Base-by-base conservation (phyloP, 2,888 invertebrate species). In the Plemyria rubiginata region DNA sequence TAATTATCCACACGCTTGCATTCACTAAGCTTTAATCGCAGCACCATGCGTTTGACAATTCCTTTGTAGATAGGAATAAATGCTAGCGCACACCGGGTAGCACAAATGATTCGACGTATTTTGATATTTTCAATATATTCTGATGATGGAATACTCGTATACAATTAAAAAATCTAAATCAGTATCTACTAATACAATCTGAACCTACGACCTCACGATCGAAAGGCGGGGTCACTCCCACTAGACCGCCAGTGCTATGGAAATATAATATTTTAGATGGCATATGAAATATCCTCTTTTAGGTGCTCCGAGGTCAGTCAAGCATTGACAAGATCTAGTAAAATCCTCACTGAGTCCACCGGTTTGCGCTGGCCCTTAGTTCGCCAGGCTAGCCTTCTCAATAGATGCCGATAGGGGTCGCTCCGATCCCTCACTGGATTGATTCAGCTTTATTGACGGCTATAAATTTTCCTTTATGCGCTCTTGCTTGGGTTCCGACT, bases 391-490 rank as follows among this genome's bases (percentile, higher is more conserved):
- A 22, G 70, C 70, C 71, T 73, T 70, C 71, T 70, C 50, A 71
- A 76, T 74, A 78, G 80, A 80, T 75, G 81, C 79, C 81, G 85
- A 84, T 84, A 81, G 80, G 81, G 80, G 77, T 75, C 78, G 79
- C 76, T 75, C 70, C 78, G 78, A 78, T 80, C 82, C 81, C 82
- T 80, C 78, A 79, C 79, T 68, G 84, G 83, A 88, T 89, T 88
- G 88, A 88, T 87, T 88, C 85, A 86, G 84, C 79, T 88, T 88
- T 90, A 90, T 88, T 84, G 84, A 81, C 74, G 59, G 78, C 79
- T 82, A 88, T 90, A 88, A 87, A 89, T 88, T 82, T 78, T 75
- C 78, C 81, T 50, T 57, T 59, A 29, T 45, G 60, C 51, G 62
- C 62, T 8, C 11, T 11, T 36, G 63, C 54, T 57, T 22, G 22